Evolutionary conservation across 2,797 vertebrate genomes (phyloP).

Genomic region (Danio tinwini): DNA sequence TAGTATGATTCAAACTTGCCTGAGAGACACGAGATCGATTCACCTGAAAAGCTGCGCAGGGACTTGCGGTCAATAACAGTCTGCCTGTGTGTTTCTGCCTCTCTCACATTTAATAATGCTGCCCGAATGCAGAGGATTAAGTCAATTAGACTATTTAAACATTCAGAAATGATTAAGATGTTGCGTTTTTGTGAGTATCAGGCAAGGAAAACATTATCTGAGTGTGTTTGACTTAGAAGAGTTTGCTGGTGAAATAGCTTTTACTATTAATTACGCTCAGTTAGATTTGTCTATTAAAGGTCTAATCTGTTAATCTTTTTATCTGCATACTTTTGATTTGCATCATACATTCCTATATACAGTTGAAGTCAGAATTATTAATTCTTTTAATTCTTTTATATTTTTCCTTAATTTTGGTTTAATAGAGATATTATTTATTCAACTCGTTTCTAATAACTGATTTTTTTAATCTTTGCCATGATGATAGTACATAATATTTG

Average conservation of each 20-base stretch:
- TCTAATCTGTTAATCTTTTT: too few relatives aligned
- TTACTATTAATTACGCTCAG: background rate
- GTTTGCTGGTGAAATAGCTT: background rate
- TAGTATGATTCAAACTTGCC: slow-evolving; percentile 65
- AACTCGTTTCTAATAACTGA: too few relatives aligned
- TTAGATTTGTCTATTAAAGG: too few relatives aligned
- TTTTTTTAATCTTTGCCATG: too few relatives aligned
- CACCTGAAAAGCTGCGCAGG: slow-evolving; percentile 61
- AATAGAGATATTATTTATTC: too few relatives aligned
- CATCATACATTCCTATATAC: too few relatives aligned
- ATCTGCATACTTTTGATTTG: too few relatives aligned
- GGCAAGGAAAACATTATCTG: slow-evolving; percentile 16
- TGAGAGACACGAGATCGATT: slow-evolving; percentile 63
- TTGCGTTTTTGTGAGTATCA: slow-evolving; percentile 22
- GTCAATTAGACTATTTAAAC: slow-evolving; percentile 58
- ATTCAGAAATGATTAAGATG: slow-evolving; percentile 44
- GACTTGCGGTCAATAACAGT: slow-evolving; percentile 62
- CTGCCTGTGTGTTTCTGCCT: slow-evolving; percentile 56
- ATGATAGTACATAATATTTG: too few relatives aligned
- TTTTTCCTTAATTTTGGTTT: too few relatives aligned
- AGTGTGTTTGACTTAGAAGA: background rate
- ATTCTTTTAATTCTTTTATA: too few relatives aligned
- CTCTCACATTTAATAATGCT: slow-evolving; percentile 58
- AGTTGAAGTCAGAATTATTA: too few relatives aligned
- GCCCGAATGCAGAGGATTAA: slow-evolving; percentile 60